phyloP scores from a whole-genome alignment of 2,888 invertebrate genomes.

The Nomada ferruginata region DNA sequence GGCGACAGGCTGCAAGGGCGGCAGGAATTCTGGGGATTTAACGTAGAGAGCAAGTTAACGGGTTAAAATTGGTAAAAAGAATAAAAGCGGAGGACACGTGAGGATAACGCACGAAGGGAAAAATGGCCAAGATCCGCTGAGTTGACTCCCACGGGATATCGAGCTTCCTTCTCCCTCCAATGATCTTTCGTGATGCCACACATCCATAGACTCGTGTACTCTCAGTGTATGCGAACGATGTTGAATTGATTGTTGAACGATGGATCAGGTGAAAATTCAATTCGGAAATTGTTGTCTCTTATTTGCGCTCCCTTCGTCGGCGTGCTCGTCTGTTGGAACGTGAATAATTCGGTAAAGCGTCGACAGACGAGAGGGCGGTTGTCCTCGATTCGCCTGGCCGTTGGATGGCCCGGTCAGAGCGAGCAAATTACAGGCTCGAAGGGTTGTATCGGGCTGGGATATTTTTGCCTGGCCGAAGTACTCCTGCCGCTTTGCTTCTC shows the following conservation, averaged over 20 bases:
- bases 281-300: constrained; percentile 35
- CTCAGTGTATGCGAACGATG: constrained; percentile 48
- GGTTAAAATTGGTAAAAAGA: not conserved
- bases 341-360: constrained; percentile 44
- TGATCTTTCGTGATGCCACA: constrained; percentile 50
- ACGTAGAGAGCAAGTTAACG: constrained; percentile 28
- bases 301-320: constrained; percentile 10
- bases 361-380: not conserved
- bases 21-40: constrained; percentile 41
- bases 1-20: constrained; percentile 57
- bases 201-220: constrained; percentile 58
- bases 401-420: not conserved
- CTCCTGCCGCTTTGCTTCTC: not conserved
- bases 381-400: constrained; percentile 13
- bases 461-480: not conserved
- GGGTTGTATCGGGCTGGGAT: not conserved
- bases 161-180: constrained; percentile 18
- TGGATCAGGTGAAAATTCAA: constrained; percentile 34
- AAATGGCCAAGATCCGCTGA: constrained; percentile 69
- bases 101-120: constrained; percentile 63
- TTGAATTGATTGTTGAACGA: constrained; percentile 21
- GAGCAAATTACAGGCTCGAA: not conserved
- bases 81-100: constrained; percentile 27
- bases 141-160: constrained; percentile 71
- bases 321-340: not conserved